Conservation (phyloP, 2,113 vertebrate species). For the Verasper variegatus region DNA sequence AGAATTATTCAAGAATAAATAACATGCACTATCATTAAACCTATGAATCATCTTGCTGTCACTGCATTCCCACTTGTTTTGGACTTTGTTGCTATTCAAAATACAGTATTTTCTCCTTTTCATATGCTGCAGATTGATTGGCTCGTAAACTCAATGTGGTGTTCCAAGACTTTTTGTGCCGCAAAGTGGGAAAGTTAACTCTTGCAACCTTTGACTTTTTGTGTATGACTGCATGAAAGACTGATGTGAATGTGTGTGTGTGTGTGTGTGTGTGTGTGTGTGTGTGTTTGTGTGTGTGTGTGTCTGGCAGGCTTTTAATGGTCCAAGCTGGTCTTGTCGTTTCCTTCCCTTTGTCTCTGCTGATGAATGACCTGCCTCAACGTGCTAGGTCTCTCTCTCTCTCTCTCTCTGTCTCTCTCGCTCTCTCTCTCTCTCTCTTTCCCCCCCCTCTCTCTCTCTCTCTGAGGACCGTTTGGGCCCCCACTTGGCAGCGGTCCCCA, state of each 20-base stretch:
- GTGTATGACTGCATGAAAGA: conserved; percentile 32
- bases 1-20: conserved; percentile 58
- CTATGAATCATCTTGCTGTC: conserved; percentile 63
- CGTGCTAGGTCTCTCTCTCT: conserved; percentile 54
- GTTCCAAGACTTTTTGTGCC: conserved; percentile 43
- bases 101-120: conserved; percentile 35
- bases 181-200: conserved; percentile 53
- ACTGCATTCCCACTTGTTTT: conserved; percentile 41
- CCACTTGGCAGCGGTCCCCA: conserved; percentile 70
- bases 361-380: conserved; percentile 80
- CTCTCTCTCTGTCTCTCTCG: conserved; percentile 4
- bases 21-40: conserved; percentile 63
- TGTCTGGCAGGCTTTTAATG: conserved; percentile 75
- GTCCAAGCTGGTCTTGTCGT: conserved; percentile 71
- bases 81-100: conserved; percentile 32
- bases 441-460: conserved; percentile 26
- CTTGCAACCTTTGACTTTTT: conserved; percentile 58
- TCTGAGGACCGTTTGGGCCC: conserved; percentile 64
- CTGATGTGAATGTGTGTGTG: neutral
- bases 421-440: conserved; percentile 51
- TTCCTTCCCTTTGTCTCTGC: conserved; percentile 77
- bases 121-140: conserved; percentile 44
- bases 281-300: conserved; percentile 42
- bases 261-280: conserved; percentile 37
- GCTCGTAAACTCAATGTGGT: conserved; percentile 23